Evolutionary conservation across 2,888 invertebrate species (phyloP).

Genomic region (Hedya salicella): DNA sequence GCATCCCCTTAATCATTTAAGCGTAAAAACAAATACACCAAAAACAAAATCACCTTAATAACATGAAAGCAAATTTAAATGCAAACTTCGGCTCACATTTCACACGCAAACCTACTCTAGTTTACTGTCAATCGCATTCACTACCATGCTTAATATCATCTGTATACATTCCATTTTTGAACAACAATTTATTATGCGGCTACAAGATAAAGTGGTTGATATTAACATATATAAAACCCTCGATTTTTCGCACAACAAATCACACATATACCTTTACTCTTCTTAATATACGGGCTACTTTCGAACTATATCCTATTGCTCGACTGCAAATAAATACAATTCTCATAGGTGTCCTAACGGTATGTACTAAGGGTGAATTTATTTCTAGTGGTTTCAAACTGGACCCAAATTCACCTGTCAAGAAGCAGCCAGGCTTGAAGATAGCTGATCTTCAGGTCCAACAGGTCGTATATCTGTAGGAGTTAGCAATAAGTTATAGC

Average conservation of each 20-base stretch:
- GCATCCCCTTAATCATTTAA: neutral
- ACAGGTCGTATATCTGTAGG: neutral
- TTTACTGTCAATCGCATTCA: neutral
- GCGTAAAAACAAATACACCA: conserved; percentile 27
- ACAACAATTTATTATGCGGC: neutral
- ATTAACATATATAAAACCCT: neutral
- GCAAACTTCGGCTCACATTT: conserved; percentile 22
- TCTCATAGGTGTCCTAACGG: conserved; percentile 14
- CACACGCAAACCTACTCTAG: neutral
- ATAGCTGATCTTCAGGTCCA: conserved; percentile 45
- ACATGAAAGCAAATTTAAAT: conserved; percentile 30
- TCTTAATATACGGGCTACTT: neutral
- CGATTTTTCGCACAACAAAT: neutral
- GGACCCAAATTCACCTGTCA: conserved; percentile 62
- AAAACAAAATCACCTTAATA: conserved; percentile 24
- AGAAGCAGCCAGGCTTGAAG: conserved; percentile 62
- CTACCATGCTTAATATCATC: neutral
- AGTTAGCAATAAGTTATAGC: neutral
- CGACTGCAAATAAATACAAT: conserved; percentile 7
- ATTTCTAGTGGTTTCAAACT: neutral
- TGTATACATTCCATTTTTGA: neutral
- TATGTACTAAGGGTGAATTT: conserved; percentile 23
- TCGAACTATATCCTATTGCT: neutral
- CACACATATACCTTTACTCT: neutral
- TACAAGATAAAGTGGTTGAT: neutral